Percentiles rank a stretch among this genome's conserved stretches.
Evolutionary conservation across 2,888 invertebrate genomes (phyloP).

Genomic region (Drosophila dives): DNA sequence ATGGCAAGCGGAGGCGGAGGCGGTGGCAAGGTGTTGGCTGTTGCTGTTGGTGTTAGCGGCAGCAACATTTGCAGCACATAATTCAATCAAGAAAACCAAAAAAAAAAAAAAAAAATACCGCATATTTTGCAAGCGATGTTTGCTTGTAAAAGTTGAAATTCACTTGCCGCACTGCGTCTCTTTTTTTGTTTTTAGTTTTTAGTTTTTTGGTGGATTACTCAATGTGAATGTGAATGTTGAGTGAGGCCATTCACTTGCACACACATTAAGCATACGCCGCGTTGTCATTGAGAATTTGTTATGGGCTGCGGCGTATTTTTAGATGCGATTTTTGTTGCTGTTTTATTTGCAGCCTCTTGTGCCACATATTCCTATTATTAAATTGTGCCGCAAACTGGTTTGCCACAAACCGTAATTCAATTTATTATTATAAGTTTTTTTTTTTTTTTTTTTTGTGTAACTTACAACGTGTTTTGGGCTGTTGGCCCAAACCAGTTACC

Average conservation of each 20-base stretch:
- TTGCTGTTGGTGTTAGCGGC: conserved; percentile 6
- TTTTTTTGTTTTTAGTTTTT: conserved; percentile 33
- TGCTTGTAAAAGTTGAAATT: conserved; percentile 74
- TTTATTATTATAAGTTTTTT: conserved; percentile 29
- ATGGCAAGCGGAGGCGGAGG: conserved; percentile 50
- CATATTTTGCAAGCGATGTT: conserved; percentile 46
- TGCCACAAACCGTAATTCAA: conserved; percentile 69
- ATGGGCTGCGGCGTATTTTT: conserved; percentile 56
- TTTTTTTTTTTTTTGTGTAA: conserved; percentile 52
- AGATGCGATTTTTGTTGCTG: conserved; percentile 33
- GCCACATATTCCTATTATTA: conserved; percentile 74
- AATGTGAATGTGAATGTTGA: conserved; percentile 40
- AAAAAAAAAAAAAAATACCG: conserved; percentile 36
- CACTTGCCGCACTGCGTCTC: conserved; percentile 49
- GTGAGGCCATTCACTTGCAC: conserved; percentile 45
- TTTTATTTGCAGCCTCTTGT: conserved; percentile 40
- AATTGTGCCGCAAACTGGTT: conserved; percentile 71
- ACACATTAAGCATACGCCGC: conserved; percentile 72
- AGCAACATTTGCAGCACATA: conserved; percentile 53
- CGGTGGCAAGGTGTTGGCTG: conserved; percentile 13
- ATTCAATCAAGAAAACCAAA: conserved; percentile 63
- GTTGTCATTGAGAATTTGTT: conserved; percentile 68
- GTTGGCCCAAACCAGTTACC: conserved; percentile 58
- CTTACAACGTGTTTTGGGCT: conserved; percentile 65
- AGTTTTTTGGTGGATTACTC: conserved; percentile 35